These are phyloP conservation scores for Nysson spinosus DNA, from an alignment of 2,888 invertebrate species.

Conservation along the genomic window DNA sequence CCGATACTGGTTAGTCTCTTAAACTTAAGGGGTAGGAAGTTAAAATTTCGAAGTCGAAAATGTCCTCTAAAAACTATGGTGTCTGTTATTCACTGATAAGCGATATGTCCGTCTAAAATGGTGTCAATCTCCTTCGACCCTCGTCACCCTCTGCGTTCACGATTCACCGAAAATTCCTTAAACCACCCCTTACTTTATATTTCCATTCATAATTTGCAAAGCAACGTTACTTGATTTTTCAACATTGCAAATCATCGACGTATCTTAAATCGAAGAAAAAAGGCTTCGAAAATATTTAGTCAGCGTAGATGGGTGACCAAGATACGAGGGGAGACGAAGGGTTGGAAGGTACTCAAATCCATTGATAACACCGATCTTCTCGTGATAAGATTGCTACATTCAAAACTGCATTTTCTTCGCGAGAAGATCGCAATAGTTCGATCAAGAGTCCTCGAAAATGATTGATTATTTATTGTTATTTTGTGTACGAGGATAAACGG, in stretches of 20 bases:
- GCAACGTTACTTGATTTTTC: too few species aligned
- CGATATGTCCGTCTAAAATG: constrained; percentile 72
- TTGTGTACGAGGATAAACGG: not conserved
- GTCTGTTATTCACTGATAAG: constrained; percentile 68
- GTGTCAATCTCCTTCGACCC: constrained; percentile 42
- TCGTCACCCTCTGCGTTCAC: constrained; percentile 31
- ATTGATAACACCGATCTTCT: constrained; percentile 15
- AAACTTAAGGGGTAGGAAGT: constrained; percentile 57
- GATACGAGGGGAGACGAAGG: constrained; percentile 32
- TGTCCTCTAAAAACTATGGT: constrained; percentile 64
- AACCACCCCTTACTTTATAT: too few species aligned
- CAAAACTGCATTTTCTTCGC: constrained; percentile 12
- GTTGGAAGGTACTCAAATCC: constrained; percentile 21
- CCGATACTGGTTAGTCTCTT: constrained; percentile 67
- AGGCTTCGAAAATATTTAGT: constrained; percentile 28
- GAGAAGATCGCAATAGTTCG: constrained; percentile 31
- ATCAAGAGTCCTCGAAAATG: too few species aligned
- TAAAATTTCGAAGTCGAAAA: constrained; percentile 67
- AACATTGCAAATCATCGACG: not conserved
- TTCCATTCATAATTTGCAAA: too few species aligned
- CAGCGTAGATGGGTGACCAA: not conserved
- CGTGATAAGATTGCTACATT: constrained; percentile 6
- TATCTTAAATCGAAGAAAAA: constrained; percentile 26
- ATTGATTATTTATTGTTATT: too few species aligned
- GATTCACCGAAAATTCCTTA: not conserved